These are phyloP conservation scores for Onthophagus taurus DNA, from an alignment of 1,140 invertebrate genomes.

Conservation along the genomic window DNA sequence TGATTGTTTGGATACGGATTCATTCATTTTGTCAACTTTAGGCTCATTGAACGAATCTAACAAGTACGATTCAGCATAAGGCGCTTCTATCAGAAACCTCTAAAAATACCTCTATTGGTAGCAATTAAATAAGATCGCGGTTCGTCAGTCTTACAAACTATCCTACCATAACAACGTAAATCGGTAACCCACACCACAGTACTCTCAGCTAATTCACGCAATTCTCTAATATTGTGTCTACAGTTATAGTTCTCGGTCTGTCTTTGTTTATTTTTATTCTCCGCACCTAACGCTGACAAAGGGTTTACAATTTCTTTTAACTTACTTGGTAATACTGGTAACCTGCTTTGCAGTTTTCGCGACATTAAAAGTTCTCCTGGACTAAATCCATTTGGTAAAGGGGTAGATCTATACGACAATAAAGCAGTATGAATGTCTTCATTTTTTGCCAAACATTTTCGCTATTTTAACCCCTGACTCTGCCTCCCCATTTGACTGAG, in stretches of 20 bases:
- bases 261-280: conserved; percentile 3
- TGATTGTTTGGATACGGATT: too few relatives aligned
- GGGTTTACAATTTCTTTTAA: conserved; percentile 9
- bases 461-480: conserved; percentile 19
- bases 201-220: background rate
- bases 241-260: conserved; percentile 7
- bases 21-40: too few relatives aligned
- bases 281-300: background rate
- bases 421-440: conserved; percentile 20
- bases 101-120: background rate
- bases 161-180: background rate
- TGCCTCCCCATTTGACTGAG: conserved; percentile 11
- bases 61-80: too few relatives aligned
- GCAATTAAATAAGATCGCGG: conserved; percentile 7
- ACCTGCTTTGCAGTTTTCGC: conserved; percentile 15
- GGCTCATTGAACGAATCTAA: too few relatives aligned
- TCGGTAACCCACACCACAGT: conserved; percentile 4
- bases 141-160: background rate
- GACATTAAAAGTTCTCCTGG: conserved; percentile 16
- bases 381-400: conserved; percentile 24
- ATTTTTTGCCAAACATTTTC: conserved; percentile 22
- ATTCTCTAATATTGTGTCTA: conserved; percentile 1
- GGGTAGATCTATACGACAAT: conserved; percentile 24
- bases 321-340: conserved; percentile 19
- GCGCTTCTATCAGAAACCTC: too few relatives aligned